Percentiles rank a stretch among this genome's conserved stretches.
phyloP scores from a whole-genome alignment of 2,113 vertebrate species.

The Seriola dumerili region DNA sequence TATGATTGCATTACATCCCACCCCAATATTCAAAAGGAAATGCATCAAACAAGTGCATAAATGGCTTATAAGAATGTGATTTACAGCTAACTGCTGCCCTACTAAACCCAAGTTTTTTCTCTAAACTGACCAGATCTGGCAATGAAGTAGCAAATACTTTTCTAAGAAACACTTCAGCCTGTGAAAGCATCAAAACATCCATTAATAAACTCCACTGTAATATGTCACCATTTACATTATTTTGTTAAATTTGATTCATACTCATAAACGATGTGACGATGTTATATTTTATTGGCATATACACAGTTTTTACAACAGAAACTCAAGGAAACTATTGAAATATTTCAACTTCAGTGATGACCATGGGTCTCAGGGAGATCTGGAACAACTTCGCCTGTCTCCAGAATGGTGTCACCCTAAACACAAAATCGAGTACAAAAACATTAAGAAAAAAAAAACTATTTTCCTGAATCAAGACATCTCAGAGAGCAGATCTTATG shows the following conservation, averaged over 20 bases:
- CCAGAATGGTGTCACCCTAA: constrained; percentile 90
- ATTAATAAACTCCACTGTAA: background rate
- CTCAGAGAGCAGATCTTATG: background rate
- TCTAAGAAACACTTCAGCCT: background rate
- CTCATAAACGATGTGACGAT: constrained; percentile 6
- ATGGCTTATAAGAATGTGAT: background rate
- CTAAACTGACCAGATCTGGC: background rate
- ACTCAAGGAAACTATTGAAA: constrained; percentile 40
- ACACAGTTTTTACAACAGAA: constrained; percentile 77
- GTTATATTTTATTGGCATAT: constrained; percentile 76
- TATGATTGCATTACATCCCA: background rate
- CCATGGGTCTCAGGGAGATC: constrained; percentile 82
- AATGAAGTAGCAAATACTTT: background rate
- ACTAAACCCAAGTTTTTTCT: background rate
- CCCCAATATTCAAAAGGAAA: background rate
- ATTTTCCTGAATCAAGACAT: background rate
- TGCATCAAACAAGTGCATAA: background rate
- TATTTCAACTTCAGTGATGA: constrained; percentile 86
- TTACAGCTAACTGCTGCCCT: background rate
- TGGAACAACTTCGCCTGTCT: constrained; percentile 90
- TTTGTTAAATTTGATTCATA: background rate
- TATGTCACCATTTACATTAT: background rate
- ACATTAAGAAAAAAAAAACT: background rate
- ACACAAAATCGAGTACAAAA: constrained; percentile 52
- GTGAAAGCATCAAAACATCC: background rate